Base-by-base conservation (phyloP, 1,140 invertebrate genomes). In the Drosophila yakuba region DNA sequence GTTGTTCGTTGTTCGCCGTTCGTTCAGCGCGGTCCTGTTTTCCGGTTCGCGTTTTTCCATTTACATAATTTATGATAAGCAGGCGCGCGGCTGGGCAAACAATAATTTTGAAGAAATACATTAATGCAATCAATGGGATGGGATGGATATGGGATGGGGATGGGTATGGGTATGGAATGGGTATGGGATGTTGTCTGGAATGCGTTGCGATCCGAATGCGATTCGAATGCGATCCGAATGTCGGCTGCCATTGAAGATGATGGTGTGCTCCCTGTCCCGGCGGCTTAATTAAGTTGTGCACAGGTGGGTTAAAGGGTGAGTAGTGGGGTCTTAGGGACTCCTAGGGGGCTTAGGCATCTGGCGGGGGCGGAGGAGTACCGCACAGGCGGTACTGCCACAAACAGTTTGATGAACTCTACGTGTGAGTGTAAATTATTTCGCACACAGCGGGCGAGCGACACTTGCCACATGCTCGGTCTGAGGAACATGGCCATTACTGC, bases 61-160 rank as follows among this genome's bases (percentile, higher is more conserved):
- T 90, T 90, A 90, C 88, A 90, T 90, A 90, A 90, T 90, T 90
- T 90, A 90, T 90, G 88, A 90, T 90, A 90, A 90, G 88, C 88
- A 90, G 88, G 80, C 84, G 85, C 85, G 85, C 79, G 66, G 68
- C 80, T 90, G 88, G 77, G 88, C 88, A 86, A 90, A 90, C 88
- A 90, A 90, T 90, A 90, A 90, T 90, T 90, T 90, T 90, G 88
- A 90, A 90, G 86, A 86, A 90, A 86, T 90, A 90, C 86, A 90
- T 90, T 90, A 90, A 90, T 90, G 88, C 77, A 90, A 90, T 90
- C 82, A 89, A 89, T 90, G 68, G 68, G 23, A 54, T 60, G 60
- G 54, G 77, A 25, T 25, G 25, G 17, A 17, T 17, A 17, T n/a
- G n/a, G n/a, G n/a, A 20, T 20, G 20, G 20, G 23, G 23, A 23